Base-by-base conservation (phyloP, 2,797 vertebrate species). In the Yasuhikotakia modesta region DNA sequence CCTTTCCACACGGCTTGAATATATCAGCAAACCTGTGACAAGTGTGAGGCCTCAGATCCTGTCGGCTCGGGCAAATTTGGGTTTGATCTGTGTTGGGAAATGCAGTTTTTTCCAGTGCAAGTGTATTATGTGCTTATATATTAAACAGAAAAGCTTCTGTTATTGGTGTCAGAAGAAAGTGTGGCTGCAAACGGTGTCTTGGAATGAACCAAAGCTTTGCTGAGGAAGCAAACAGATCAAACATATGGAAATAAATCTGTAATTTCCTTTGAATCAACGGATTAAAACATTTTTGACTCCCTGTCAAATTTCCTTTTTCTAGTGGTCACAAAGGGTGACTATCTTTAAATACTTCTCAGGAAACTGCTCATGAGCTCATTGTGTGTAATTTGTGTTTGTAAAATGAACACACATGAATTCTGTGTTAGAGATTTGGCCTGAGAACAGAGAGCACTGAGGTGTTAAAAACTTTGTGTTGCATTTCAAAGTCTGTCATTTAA, bases 1-100 rank as follows among this genome's bases (percentile, higher is more conserved):
- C 81, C 11, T 22, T 70, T 73, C 65, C 71, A 74, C 43, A 46
- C 77, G 80, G 45, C 81, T 83, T 86, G 83, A 79, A 79, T 76
- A 85, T 69, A 84, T 87, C 83, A 85, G 76, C 73, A 79, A 79
- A 77, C 35, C 68, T 7, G 67, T 83, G 73, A 74, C 63, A 82
- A 67, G 70, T 58, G 16, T 55, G 64, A 83, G 70, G 63, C 48
- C 70, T 78, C 70, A 67, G n/a, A 61, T 63, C 14, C 55, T 17
- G 66, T 82, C 67, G 73, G 24, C 74, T 77, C 64, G 60, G 1
- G 57, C 24, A 50, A 32, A 24, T 64, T 57, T 35, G 39, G 14
- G 22, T 76, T 16, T 57, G 22, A 46, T 57, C 12, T 75, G 66
- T 5, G 22, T 77, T 0, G 19, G 10, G 14, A 48, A 55, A 75